phyloP scores from a whole-genome alignment of 2,113 vertebrate species.

The Scortum barcoo region DNA sequence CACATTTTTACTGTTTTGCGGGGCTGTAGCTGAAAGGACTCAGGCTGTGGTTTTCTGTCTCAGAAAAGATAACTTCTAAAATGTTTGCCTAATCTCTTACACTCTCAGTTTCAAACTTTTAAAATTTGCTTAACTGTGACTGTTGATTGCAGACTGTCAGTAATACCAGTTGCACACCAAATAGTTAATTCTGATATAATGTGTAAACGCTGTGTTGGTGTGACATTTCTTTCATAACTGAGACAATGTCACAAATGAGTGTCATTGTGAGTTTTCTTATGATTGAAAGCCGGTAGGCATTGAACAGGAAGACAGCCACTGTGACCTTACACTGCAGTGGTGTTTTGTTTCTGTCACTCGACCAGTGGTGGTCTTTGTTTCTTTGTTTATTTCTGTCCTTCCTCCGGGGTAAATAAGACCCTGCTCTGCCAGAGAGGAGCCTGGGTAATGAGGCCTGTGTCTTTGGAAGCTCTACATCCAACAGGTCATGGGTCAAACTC shows the following conservation, averaged over 20 bases:
- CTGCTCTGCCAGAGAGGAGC: slow-evolving; percentile 62
- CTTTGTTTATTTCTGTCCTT: slow-evolving; percentile 81
- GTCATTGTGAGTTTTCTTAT: slow-evolving; percentile 35
- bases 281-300: slow-evolving; percentile 58
- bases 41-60: background rate
- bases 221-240: slow-evolving; percentile 48
- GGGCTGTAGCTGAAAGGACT: background rate
- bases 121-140: background rate
- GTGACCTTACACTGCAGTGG: slow-evolving; percentile 67
- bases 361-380: slow-evolving; percentile 70
- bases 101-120: background rate
- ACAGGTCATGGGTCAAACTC: slow-evolving; percentile 73
- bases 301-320: slow-evolving; percentile 51
- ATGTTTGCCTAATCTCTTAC: background rate
- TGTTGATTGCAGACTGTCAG: background rate
- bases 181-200: slow-evolving; percentile 7
- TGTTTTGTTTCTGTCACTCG: slow-evolving; percentile 74
- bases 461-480: slow-evolving; percentile 72
- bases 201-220: slow-evolving; percentile 2
- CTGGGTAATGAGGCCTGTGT: slow-evolving; percentile 78
- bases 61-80: background rate
- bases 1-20: background rate
- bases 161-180: background rate
- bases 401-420: slow-evolving; percentile 75
- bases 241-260: slow-evolving; percentile 34